Conservation (phyloP, 2,113 vertebrate genomes). For the Burhinus bistriatus region DNA sequence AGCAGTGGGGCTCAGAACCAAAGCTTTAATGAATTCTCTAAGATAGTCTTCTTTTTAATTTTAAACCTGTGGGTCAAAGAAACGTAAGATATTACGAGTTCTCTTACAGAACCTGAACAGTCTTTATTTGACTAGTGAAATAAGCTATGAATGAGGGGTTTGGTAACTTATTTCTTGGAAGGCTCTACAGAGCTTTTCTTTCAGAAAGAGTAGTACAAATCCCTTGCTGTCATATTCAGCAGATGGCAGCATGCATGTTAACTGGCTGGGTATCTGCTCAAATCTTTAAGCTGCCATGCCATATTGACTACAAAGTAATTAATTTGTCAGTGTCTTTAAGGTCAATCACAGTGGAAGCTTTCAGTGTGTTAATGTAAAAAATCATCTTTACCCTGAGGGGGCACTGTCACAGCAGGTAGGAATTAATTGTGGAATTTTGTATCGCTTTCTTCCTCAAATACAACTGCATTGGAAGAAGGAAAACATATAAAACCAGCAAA, state of each 20-base stretch:
- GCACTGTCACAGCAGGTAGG: constrained; percentile 2
- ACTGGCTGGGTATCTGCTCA: background rate
- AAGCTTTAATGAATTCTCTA: background rate
- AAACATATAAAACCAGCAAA: background rate
- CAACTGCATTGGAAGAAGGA: background rate
- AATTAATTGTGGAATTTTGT: constrained; percentile 5
- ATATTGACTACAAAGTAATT: constrained; percentile 39
- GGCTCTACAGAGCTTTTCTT: background rate
- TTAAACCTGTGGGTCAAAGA: background rate
- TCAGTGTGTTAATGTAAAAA: background rate
- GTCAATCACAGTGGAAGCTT: constrained; percentile 25
- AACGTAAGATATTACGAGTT: fast-evolving
- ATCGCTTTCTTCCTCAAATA: background rate
- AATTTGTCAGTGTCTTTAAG: constrained; percentile 34
- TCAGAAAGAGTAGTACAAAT: background rate
- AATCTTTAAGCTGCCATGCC: background rate
- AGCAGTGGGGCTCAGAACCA: background rate
- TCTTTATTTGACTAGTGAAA: background rate
- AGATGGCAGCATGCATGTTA: constrained; percentile 39
- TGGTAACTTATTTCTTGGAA: background rate
- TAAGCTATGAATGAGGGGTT: background rate
- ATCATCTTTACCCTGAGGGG: background rate
- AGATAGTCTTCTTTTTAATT: background rate
- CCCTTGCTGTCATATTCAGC: constrained; percentile 13
- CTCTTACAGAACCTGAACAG: background rate